Evolutionary conservation across 2,888 invertebrate species (phyloP), one percentile per base, ranked within the genome.

Genomic region (Schizaphis graminum): DNA sequence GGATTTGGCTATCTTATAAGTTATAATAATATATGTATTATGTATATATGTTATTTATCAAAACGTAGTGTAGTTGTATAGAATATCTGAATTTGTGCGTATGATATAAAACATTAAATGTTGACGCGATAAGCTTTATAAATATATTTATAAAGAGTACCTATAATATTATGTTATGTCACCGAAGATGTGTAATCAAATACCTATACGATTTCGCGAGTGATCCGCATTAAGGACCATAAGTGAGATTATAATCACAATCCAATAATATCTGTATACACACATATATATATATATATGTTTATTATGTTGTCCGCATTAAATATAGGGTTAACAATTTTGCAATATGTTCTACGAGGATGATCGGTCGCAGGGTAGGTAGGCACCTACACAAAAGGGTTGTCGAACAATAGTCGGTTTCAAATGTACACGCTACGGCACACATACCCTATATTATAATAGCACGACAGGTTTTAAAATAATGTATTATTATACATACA

Each of bases 361-460:
- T 35, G 21, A 77, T 77, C 77, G 77, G 77, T 77, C 77, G 77
- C 4, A 35, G 35, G 35, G 77, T 77, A 77, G 77, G 77, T 77
- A 77, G 53, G 53, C 16, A 49, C n/a, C 26, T 77, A 92, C 67
- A 49, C 35, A 35, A 88, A 92, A 92, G 88, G 92, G 92, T 88
- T 92, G 41, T 67, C 35, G 88, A 67, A 92, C 92, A 92, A 92
- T 92, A 53, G 88, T 88, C 41, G 67, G 92, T 92, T 92, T 87
- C 87, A 41, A 92, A 92, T 67, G 49, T 87, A 87, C 49, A 87
- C 67, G 67, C 91, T n/a, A 89, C 61, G 61, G 61, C 5, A 61
- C 28, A 47, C 47, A 86, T 86, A 49, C 44, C 53, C 53, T 86
- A 49, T n/a, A n/a, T 86, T 85, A 53, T 53, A 88, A 88, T 53